Evolutionary conservation across 2,888 invertebrate species (phyloP).

Genomic region (Cephus sareptanus): DNA sequence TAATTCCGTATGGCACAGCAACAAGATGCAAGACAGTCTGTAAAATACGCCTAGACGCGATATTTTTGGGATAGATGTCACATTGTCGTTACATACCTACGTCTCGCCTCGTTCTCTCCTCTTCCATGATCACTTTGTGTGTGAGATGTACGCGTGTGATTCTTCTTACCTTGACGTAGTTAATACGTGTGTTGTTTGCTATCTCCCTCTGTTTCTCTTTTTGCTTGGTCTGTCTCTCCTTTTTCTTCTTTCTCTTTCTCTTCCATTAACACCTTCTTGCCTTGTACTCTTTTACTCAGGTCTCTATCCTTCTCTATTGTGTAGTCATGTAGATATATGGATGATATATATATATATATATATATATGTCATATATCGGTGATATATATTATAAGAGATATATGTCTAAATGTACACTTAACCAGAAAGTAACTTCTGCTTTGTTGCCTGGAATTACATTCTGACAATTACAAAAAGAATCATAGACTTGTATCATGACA

Average conservation of each 20-base stretch:
- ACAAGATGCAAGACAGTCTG: constrained; percentile 16
- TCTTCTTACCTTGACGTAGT: background rate
- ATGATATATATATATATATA: background rate
- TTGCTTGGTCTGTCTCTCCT: constrained; percentile 6
- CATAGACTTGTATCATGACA: background rate
- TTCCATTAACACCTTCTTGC: background rate
- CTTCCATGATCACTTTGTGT: constrained; percentile 8
- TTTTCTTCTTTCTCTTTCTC: background rate
- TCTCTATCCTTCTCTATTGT: background rate
- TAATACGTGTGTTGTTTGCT: background rate
- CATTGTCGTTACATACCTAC: constrained; percentile 39
- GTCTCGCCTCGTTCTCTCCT: background rate
- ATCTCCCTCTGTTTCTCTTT: background rate
- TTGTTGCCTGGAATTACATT: background rate
- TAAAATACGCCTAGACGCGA: constrained; percentile 45
- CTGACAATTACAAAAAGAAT: background rate
- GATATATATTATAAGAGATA: background rate
- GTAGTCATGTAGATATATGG: background rate
- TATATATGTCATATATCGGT: background rate
- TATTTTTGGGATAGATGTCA: constrained; percentile 61
- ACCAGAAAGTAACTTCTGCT: background rate
- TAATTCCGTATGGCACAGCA: background rate
- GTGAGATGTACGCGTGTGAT: constrained; percentile 16
- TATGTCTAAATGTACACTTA: background rate
- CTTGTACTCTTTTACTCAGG: background rate